Conservation (phyloP, 2,797 vertebrate genomes). For the Spinus pinus region DNA sequence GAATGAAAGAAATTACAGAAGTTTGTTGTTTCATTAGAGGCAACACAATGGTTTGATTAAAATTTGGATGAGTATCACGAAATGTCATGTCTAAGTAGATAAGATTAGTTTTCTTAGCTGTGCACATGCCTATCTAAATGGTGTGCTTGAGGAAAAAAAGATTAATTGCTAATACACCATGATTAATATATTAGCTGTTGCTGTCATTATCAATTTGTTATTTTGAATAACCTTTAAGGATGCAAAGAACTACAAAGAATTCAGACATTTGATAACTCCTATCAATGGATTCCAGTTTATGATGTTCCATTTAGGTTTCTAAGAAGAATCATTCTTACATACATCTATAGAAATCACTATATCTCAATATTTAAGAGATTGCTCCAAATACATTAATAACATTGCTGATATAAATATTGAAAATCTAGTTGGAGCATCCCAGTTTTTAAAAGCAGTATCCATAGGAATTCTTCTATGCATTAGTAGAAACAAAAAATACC, state of each 20-base stretch:
- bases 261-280: background rate
- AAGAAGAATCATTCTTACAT: background rate
- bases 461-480: background rate
- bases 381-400: background rate
- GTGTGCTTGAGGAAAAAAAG: background rate
- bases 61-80: background rate
- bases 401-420: background rate
- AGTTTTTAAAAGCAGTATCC: background rate
- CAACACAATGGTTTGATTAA: background rate
- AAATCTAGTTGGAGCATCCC: background rate
- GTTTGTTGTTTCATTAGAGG: background rate
- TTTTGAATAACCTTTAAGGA: background rate
- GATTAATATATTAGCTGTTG: background rate
- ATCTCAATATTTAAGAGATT: background rate
- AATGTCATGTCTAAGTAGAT: background rate
- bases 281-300: background rate
- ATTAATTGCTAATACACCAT: background rate
- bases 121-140: background rate
- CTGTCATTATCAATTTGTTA: background rate
- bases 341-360: background rate
- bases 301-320: background rate
- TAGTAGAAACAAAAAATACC: background rate
- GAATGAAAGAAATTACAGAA: background rate
- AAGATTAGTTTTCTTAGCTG: background rate
- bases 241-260: background rate